Conservation (phyloP, 2,888 invertebrate species). For the Sarcophaga variegata region DNA sequence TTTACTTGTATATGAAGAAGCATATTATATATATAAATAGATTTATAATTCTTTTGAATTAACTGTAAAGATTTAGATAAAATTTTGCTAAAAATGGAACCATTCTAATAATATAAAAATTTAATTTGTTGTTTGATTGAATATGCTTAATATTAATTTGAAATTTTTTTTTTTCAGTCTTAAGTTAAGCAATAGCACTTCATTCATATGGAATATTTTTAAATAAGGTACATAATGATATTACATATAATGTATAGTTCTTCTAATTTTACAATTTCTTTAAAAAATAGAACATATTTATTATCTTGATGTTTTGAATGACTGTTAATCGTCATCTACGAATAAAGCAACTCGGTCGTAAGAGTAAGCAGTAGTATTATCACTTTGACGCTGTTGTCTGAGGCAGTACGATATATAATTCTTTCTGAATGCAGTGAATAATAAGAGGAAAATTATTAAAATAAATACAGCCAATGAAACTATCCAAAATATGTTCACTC, state of each 20-base stretch:
- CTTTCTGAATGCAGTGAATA: conserved; percentile 51
- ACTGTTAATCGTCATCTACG: conserved; percentile 60
- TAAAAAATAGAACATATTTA: conserved; percentile 64
- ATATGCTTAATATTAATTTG: not conserved
- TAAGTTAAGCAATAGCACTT: conserved; percentile 21
- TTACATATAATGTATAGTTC: not conserved
- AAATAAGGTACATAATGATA: not conserved
- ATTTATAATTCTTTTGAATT: too few relatives aligned
- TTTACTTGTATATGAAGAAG: too few relatives aligned
- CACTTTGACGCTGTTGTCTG: conserved; percentile 15
- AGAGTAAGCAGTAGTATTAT: conserved; percentile 66
- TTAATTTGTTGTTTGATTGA: too few relatives aligned
- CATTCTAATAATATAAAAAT: too few relatives aligned
- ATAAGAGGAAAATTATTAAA: conserved; percentile 69
- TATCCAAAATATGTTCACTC: conserved; percentile 68
- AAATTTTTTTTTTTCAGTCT: conserved; percentile 16
- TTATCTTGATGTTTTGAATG: conserved; percentile 67
- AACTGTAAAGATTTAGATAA: too few relatives aligned
- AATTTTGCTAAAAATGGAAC: too few relatives aligned
- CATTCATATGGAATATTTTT: conserved; percentile 9
- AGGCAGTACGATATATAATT: conserved; percentile 2
- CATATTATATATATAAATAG: too few relatives aligned
- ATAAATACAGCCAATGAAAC: conserved; percentile 73
- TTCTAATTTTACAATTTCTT: conserved; percentile 7
- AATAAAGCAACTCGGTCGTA: conserved; percentile 77